phyloP scores from a whole-genome alignment of 1,140 invertebrate species.

The Drosophila ercepeae region DNA sequence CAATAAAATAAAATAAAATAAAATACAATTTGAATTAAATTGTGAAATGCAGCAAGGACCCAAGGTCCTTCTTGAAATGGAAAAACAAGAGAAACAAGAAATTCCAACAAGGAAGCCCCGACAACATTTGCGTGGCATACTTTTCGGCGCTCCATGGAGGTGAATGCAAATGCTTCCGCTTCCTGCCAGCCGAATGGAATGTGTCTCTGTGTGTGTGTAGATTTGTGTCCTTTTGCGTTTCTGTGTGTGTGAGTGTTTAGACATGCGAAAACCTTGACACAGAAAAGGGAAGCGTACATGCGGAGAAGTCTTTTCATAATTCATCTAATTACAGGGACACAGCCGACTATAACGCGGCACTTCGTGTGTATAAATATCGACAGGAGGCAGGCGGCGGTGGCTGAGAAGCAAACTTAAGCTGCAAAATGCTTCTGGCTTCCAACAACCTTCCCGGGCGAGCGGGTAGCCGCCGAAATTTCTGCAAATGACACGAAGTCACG shows the following conservation, averaged over 20 bases:
- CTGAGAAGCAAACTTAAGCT: conserved; percentile 3
- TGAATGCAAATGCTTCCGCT: conserved; percentile 58
- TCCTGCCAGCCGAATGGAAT: conserved; percentile 24
- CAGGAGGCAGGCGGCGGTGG: conserved; percentile 14
- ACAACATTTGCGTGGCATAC: conserved; percentile 40
- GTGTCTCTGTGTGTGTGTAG: conserved; percentile 2
- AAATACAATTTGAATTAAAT: conserved; percentile 50
- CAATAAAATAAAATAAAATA: conserved; percentile 33
- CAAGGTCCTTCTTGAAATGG: conserved; percentile 11
- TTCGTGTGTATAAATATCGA: conserved; percentile 24
- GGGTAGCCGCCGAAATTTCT: conserved; percentile 55
- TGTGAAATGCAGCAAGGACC: conserved; percentile 29
- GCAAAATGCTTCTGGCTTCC: conserved; percentile 39
- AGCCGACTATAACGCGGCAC: conserved; percentile 27
- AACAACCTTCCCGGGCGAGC: conserved; percentile 30
- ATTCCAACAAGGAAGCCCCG: conserved; percentile 5
- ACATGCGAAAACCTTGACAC: conserved; percentile 31
- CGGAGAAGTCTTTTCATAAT: conserved; percentile 33
- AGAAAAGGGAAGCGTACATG: conserved; percentile 27
- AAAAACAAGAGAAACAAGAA: not conserved
- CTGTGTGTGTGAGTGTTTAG: not conserved
- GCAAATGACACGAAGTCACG: conserved; percentile 81
- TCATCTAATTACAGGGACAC: conserved; percentile 50
- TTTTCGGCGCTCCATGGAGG: conserved; percentile 47
- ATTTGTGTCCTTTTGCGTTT: conserved; percentile 2